Conservation (phyloP, 2,888 invertebrate species). For the Limnephilus lunatus region DNA sequence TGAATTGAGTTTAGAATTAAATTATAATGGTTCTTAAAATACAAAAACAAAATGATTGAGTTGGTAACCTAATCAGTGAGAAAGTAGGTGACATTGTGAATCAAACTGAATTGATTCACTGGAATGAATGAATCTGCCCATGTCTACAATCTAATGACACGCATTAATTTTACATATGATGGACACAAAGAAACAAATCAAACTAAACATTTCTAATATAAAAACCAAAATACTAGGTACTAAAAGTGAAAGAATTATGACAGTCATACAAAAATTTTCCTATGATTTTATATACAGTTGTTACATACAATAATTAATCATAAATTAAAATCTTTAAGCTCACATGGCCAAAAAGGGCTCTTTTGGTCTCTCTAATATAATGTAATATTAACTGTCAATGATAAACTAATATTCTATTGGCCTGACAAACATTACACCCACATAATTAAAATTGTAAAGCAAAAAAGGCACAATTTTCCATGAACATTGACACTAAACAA, state of each 20-base stretch:
- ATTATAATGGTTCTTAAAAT: background rate
- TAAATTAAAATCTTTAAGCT: slow-evolving; percentile 49
- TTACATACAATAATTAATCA: slow-evolving; percentile 13
- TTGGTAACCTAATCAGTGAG: background rate
- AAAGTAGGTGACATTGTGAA: background rate
- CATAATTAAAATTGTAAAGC: slow-evolving; percentile 48
- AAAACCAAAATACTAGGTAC: too few species aligned
- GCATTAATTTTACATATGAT: background rate
- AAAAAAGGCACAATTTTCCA: slow-evolving; percentile 52
- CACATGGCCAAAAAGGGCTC: slow-evolving; percentile 55
- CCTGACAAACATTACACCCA: slow-evolving; percentile 15
- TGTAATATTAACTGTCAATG: background rate
- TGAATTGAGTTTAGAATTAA: background rate
- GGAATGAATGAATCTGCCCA: background rate
- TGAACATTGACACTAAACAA: slow-evolving; percentile 26
- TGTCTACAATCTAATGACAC: background rate
- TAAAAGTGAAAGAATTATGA: background rate
- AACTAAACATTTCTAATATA: background rate
- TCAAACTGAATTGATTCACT: background rate
- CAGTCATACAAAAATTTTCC: background rate
- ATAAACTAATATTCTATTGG: slow-evolving; percentile 21
- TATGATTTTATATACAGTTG: slow-evolving; percentile 23
- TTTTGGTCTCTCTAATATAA: slow-evolving; percentile 49
- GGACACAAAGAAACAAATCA: background rate
- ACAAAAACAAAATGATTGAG: background rate